Evolutionary conservation across 2,113 vertebrate species (phyloP).

Genomic region (Candoia aspera): DNA sequence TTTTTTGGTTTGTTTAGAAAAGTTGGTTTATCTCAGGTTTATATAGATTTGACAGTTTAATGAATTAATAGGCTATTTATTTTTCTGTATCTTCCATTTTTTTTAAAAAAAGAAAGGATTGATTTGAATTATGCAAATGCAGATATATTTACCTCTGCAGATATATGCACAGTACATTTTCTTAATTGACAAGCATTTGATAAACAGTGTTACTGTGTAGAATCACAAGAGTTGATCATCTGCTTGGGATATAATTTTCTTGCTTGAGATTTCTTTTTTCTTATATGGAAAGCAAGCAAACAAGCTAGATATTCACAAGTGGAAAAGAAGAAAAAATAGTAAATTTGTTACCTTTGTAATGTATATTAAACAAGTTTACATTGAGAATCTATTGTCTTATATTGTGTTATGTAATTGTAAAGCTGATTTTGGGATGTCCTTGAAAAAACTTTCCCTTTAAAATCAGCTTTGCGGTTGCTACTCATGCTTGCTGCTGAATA

Average conservation of each 20-base stretch:
- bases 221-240: neutral
- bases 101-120: neutral
- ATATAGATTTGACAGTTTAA: neutral
- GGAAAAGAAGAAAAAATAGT: neutral
- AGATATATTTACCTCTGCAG: neutral
- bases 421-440: neutral
- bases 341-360: neutral
- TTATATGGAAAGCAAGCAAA: neutral
- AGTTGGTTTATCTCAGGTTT: neutral
- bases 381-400: neutral
- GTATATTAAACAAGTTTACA: neutral
- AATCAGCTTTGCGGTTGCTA: neutral
- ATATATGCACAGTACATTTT: neutral
- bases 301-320: neutral
- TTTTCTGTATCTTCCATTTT: neutral
- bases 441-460: neutral
- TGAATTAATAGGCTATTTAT: neutral
- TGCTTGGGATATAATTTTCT: neutral
- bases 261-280: neutral
- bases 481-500: neutral
- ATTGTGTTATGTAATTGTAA: neutral
- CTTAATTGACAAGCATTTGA: neutral
- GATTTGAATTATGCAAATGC: neutral
- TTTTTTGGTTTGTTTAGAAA: neutral
- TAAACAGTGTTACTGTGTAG: neutral